Conservation (phyloP, 1,140 invertebrate species). For the Drosophila truncata region DNA sequence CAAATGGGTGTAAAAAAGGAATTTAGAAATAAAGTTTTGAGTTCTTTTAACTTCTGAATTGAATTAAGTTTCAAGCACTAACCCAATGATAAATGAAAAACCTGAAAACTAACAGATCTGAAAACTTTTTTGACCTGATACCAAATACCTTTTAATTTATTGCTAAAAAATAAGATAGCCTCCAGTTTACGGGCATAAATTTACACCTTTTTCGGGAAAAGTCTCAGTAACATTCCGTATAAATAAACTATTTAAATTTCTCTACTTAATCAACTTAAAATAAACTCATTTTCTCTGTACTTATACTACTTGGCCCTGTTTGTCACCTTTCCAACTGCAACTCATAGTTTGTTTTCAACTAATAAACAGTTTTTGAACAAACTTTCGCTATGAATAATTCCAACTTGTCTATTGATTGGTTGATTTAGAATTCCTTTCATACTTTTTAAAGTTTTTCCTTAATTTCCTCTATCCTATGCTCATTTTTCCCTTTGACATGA, state of each 20-base stretch:
- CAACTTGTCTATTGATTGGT: constrained; percentile 2
- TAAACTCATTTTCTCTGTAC: not conserved
- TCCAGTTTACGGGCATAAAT: too few relatives aligned
- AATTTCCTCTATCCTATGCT: not conserved
- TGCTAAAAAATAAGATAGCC: too few relatives aligned
- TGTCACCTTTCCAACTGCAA: not conserved
- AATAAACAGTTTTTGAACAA: not conserved
- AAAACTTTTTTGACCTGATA: too few relatives aligned
- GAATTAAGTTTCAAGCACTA: not conserved
- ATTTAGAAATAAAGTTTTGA: too few relatives aligned
- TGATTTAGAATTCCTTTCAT: constrained; percentile 8
- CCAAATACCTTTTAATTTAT: too few relatives aligned
- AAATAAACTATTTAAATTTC: not conserved
- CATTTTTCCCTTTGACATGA: constrained; percentile 17
- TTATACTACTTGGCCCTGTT: too few relatives aligned
- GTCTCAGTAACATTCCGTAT: too few relatives aligned
- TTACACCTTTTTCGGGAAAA: too few relatives aligned
- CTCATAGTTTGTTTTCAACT: not conserved
- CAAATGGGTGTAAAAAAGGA: constrained; percentile 4
- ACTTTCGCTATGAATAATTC: constrained; percentile 17
- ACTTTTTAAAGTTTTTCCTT: not conserved
- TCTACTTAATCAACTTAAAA: not conserved
- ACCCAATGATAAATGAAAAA: not conserved
- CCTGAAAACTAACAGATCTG: not conserved
- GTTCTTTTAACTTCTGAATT: too few relatives aligned